Conservation (phyloP, 1,140 invertebrate species). For the Brachionus paranguensis region DNA sequence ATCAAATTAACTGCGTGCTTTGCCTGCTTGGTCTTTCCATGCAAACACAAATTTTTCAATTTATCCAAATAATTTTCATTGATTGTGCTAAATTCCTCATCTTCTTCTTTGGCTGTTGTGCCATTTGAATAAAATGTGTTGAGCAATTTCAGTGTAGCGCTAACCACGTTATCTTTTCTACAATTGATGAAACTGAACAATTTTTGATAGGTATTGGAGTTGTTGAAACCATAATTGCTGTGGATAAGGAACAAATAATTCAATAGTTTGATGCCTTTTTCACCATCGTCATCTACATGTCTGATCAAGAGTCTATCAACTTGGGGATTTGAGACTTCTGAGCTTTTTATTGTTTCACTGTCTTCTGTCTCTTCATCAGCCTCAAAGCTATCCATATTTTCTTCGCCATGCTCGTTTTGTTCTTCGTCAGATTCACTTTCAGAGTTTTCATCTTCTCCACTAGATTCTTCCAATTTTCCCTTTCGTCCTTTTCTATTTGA, state of each 20-base stretch:
- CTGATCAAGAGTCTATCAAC: background rate
- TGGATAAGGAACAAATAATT: background rate
- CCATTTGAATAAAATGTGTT: background rate
- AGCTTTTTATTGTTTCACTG: background rate
- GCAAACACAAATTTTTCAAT: constrained; percentile 76
- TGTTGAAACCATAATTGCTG: constrained; percentile 11
- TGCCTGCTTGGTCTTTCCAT: constrained; percentile 84
- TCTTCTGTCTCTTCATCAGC: constrained; percentile 37
- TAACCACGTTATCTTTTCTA: constrained; percentile 9
- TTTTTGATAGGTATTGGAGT: constrained; percentile 5
- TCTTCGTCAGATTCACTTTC: constrained; percentile 47
- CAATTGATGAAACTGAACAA: constrained; percentile 4
- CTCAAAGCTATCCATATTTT: constrained; percentile 30
- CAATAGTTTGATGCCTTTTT: constrained; percentile 27
- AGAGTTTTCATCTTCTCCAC: constrained; percentile 45
- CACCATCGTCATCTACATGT: constrained; percentile 30
- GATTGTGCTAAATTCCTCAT: constrained; percentile 62
- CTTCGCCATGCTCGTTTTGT: constrained; percentile 46
- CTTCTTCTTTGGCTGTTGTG: background rate
- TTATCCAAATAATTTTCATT: constrained; percentile 65
- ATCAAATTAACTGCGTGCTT: constrained; percentile 91
- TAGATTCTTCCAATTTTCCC: constrained; percentile 35
- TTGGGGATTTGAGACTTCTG: background rate
- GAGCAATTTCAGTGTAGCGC: background rate
- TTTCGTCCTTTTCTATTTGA: constrained; percentile 45